A percentile compares a stretch with the other conserved stretches of the same genome.
These are phyloP conservation scores for Ischnus inquisitorius DNA, from an alignment of 2,888 invertebrate genomes.

Conservation along the genomic window DNA sequence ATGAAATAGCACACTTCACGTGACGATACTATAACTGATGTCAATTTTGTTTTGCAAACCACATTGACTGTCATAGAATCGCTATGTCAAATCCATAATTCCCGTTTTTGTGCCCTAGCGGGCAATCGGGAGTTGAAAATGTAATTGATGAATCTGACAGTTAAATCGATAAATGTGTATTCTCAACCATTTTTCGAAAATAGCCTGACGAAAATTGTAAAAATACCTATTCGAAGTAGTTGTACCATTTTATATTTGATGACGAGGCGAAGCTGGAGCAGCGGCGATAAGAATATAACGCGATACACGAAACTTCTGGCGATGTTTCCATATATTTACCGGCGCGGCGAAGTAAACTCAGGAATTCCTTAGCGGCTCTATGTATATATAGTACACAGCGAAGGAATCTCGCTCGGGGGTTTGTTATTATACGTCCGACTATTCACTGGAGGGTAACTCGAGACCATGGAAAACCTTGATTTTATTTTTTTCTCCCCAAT, in stretches of 20 bases:
- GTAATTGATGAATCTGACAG: too few species aligned
- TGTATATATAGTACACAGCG: not conserved
- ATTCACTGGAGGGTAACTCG: constrained; percentile 7
- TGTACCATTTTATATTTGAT: not conserved
- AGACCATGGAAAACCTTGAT: constrained; percentile 7
- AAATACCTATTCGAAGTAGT: not conserved
- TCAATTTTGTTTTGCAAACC: too few species aligned
- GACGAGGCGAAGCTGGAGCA: not conserved
- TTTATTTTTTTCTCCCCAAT: constrained; percentile 16
- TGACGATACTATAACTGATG: too few species aligned
- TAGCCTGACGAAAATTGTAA: not conserved
- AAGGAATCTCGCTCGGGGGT: constrained; percentile 4
- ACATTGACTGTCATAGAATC: too few species aligned
- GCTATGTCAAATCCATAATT: too few species aligned
- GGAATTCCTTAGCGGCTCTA: not conserved
- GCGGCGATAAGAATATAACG: not conserved
- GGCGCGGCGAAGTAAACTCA: constrained; percentile 27
- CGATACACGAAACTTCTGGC: constrained; percentile 21
- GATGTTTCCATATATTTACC: constrained; percentile 25
- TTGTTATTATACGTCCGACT: constrained; percentile 24
- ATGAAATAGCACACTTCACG: too few species aligned
- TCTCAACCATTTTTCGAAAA: not conserved
- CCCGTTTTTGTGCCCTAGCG: too few species aligned
- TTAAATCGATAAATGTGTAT: not conserved
- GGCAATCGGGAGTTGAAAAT: too few species aligned